A percentile compares a stretch with the other conserved stretches of the same genome.
Evolutionary conservation across 2,113 vertebrate species (phyloP).

Genomic region (Pteropus alecto): DNA sequence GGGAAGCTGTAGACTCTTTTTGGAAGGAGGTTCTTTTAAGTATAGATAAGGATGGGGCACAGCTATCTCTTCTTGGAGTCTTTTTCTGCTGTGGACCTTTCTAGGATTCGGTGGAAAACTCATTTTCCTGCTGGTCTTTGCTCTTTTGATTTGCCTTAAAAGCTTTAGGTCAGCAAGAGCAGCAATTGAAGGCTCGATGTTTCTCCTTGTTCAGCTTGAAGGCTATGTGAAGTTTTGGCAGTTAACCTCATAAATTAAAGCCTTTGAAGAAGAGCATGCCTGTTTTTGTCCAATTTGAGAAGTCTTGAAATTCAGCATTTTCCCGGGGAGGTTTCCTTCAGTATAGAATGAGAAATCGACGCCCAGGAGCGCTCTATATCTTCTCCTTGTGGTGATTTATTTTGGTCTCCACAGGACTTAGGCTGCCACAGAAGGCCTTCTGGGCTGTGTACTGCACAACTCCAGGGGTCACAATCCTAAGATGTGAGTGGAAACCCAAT

Average conservation of each 20-base stretch:
- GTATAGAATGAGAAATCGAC: not conserved
- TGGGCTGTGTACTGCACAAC: not conserved
- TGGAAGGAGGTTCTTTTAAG: not conserved
- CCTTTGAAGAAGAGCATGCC: slow-evolving; percentile 19
- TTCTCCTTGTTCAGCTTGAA: slow-evolving; percentile 29
- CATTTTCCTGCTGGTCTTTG: not conserved
- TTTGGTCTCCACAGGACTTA: not conserved
- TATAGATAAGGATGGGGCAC: not conserved
- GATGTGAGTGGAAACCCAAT: not conserved
- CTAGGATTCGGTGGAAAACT: not conserved
- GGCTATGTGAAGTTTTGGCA: not conserved
- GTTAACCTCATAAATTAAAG: slow-evolving; percentile 48
- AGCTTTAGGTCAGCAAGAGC: not conserved
- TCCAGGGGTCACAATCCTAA: not conserved
- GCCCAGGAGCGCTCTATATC: not conserved
- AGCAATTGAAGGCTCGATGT: not conserved
- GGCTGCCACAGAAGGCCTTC: fast-evolving
- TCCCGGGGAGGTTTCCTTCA: not conserved
- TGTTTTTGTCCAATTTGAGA: slow-evolving; percentile 28
- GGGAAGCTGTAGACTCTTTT: not conserved
- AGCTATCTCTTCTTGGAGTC: not conserved
- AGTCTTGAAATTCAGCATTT: slow-evolving; percentile 11
- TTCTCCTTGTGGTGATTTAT: not conserved
- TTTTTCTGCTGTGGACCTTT: not conserved
- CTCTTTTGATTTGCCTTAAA: slow-evolving; percentile 4